These are phyloP conservation scores for Orthonychiurus folsomi DNA, from an alignment of 2,888 invertebrate species.

Conservation along the genomic window DNA sequence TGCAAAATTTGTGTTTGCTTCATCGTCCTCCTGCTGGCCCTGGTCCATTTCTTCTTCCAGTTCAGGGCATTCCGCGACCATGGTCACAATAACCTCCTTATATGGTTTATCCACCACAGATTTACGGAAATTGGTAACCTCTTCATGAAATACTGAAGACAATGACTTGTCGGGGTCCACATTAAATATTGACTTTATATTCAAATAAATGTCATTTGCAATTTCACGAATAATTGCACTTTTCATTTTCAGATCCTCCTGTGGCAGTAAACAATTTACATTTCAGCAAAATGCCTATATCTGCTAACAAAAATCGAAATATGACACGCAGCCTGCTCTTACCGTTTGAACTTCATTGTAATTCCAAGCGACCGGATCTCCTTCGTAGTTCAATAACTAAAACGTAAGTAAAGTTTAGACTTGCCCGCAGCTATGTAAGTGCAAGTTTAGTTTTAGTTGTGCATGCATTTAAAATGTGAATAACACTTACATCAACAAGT, in stretches of 20 bases:
- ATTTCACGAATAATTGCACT: not conserved
- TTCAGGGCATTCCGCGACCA: not conserved
- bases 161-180: not conserved
- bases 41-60: not conserved
- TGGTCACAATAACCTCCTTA: too few species aligned
- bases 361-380: conserved; percentile 67
- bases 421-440: not conserved
- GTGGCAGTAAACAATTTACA: not conserved
- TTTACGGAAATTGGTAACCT: not conserved
- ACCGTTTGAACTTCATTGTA: conserved; percentile 54
- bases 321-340: not conserved
- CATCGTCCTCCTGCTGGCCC: not conserved
- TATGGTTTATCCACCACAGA: too few species aligned
- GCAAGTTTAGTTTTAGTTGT: not conserved
- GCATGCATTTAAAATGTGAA: not conserved
- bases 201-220: not conserved
- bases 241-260: not conserved
- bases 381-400: conserved; percentile 63
- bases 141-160: not conserved
- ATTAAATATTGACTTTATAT: not conserved
- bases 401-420: conserved; percentile 28
- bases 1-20: not conserved
- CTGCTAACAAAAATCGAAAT: not conserved
- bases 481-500: conserved; percentile 55
- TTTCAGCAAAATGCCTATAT: not conserved